Percentiles rank a stretch among this genome's conserved stretches.
phyloP scores from a whole-genome alignment of 92 coral and sea anemone genomes.

The Epizoanthus illoricatus region DNA sequence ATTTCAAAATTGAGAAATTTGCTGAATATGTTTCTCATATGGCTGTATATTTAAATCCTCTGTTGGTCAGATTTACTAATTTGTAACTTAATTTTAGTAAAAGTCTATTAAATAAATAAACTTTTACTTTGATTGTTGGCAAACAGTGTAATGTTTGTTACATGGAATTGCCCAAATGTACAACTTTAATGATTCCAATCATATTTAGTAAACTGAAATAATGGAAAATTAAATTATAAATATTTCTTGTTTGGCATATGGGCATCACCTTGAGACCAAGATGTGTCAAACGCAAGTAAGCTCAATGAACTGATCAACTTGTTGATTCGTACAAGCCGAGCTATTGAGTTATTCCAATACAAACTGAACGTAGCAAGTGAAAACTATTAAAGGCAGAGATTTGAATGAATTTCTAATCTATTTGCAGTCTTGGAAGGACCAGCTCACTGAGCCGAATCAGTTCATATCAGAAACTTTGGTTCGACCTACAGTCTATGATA shows the following conservation, averaged over 20 bases:
- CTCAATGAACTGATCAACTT: slow-evolving; percentile 17
- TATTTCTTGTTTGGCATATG: slow-evolving; percentile 8
- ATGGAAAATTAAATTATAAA: too few relatives aligned
- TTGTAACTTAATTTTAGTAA: slow-evolving; percentile 2
- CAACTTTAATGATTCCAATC: too few relatives aligned
- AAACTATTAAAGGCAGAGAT: background rate
- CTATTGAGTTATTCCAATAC: slow-evolving; percentile 12
- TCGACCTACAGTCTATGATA: slow-evolving; percentile 38
- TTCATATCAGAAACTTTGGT: slow-evolving; percentile 36
- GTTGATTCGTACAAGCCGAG: slow-evolving; percentile 12
- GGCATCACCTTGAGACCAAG: background rate
- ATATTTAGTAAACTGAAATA: too few relatives aligned
- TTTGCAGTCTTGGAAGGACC: slow-evolving; percentile 20
- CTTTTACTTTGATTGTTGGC: background rate
- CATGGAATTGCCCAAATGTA: background rate
- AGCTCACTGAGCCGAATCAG: background rate
- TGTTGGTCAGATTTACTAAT: background rate
- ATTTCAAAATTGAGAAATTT: background rate
- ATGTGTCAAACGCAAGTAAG: slow-evolving; percentile 6
- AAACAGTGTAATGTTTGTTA: background rate
- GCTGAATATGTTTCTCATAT: background rate
- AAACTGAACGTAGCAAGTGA: slow-evolving; percentile 17
- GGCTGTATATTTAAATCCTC: background rate
- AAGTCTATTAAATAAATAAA: slow-evolving; percentile 9
- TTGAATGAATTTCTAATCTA: slow-evolving; percentile 2